Percentiles rank a stretch among this genome's conserved stretches.
Conservation (phyloP, 2,797 vertebrate genomes). For the Micropoecilia bifurca region DNA sequence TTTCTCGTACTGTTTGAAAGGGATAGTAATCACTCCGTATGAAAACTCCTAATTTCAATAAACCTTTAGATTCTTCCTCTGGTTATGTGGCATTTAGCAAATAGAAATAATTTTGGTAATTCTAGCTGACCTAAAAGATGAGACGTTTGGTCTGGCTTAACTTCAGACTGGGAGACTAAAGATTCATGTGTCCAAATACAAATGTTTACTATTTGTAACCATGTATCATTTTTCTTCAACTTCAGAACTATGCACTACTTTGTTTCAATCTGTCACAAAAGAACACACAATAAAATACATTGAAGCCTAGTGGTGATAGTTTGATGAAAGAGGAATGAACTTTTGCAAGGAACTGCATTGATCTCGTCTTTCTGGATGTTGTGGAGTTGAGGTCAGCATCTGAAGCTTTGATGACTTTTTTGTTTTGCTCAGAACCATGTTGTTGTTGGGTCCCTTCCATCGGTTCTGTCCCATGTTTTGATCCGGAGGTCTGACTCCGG, state of each 20-base stretch:
- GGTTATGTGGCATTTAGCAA: not conserved
- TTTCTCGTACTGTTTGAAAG: not conserved
- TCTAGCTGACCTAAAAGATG: not conserved
- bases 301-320: not conserved
- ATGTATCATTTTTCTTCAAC: no score
- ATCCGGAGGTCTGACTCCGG: constrained; percentile 21
- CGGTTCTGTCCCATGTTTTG: constrained; percentile 40
- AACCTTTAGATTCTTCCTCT: not conserved
- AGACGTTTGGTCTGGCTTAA: not conserved
- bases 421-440: not conserved
- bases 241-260: no score
- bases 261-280: no score
- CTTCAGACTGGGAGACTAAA: not conserved
- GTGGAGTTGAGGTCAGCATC: not conserved
- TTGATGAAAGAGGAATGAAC: not conserved
- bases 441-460: constrained; percentile 21
- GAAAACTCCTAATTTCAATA: not conserved
- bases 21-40: not conserved
- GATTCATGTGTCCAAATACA: not conserved
- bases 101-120: not conserved
- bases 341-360: not conserved
- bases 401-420: not conserved
- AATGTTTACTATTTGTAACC: not conserved
- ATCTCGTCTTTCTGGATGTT: not conserved
- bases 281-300: no score